phyloP scores from a whole-genome alignment of 2,888 invertebrate genomes.

The Sarcophaga rosellei region DNA sequence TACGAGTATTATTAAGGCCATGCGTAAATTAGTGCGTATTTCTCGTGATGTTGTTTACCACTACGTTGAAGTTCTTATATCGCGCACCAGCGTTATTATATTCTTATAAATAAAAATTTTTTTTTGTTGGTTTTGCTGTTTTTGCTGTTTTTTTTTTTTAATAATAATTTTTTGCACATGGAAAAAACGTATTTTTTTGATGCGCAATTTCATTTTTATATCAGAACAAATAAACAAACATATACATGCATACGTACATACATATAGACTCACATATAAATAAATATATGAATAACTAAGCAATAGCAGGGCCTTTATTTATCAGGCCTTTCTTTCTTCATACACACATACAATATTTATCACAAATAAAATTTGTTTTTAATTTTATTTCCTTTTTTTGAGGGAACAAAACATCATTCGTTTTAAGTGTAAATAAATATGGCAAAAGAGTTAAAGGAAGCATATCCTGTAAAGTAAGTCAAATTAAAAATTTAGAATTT shows the following conservation, averaged over 20 bases:
- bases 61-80: not conserved
- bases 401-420: too few species aligned
- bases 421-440: too few species aligned
- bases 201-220: slow-evolving; percentile 51
- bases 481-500: too few species aligned
- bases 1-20: not conserved
- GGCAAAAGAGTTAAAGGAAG: too few species aligned
- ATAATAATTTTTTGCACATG: slow-evolving; percentile 48
- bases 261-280: not conserved
- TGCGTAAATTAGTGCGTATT: slow-evolving; percentile 16
- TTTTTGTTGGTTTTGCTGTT: not conserved
- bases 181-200: slow-evolving; percentile 45
- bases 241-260: not conserved
- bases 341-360: too few species aligned
- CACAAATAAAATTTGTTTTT: too few species aligned
- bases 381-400: too few species aligned
- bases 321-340: too few species aligned
- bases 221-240: slow-evolving; percentile 7
- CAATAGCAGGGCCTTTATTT: too few species aligned
- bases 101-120: slow-evolving; percentile 1
- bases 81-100: not conserved
- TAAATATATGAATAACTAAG: too few species aligned
- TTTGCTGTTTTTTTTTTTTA: slow-evolving; percentile 21
- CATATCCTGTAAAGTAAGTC: too few species aligned
- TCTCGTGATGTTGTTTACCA: slow-evolving; percentile 37